These are phyloP conservation scores for Margarornis squamiger DNA, from an alignment of 2,797 vertebrate genomes.

Conservation along the genomic window DNA sequence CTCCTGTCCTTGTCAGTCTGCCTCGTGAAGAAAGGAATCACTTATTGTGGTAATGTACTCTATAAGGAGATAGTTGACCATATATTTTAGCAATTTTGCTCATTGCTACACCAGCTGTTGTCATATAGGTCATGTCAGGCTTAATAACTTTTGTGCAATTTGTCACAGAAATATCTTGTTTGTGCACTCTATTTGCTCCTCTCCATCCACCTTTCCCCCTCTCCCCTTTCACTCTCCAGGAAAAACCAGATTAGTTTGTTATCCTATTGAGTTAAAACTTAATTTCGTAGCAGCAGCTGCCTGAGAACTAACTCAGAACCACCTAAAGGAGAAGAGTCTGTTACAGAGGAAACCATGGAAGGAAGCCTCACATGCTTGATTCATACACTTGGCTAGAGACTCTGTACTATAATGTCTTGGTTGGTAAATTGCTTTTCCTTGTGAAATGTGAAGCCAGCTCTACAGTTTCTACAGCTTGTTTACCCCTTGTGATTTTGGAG, in stretches of 20 bases:
- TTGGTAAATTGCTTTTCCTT: not conserved
- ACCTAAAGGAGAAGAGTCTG: not conserved
- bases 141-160: not conserved
- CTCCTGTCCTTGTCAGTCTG: not conserved
- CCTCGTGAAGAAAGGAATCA: not conserved
- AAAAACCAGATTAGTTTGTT: not conserved
- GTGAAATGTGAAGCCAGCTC: not conserved
- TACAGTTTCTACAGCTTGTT: not conserved
- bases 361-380: not conserved
- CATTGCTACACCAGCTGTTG: not conserved
- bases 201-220: fast-evolving
- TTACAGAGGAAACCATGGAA: not conserved
- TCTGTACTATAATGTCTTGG: not conserved
- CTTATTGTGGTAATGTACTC: not conserved
- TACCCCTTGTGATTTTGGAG: not conserved
- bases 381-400: not conserved
- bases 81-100: not conserved
- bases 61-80: not conserved
- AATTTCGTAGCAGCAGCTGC: not conserved
- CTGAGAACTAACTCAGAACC: not conserved
- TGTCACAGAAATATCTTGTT: not conserved
- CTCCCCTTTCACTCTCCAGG: fast-evolving
- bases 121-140: not conserved
- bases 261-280: not conserved
- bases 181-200: not conserved